Evolutionary conservation across 2,113 vertebrate genomes (phyloP).

Genomic region (Willisornis vidua): DNA sequence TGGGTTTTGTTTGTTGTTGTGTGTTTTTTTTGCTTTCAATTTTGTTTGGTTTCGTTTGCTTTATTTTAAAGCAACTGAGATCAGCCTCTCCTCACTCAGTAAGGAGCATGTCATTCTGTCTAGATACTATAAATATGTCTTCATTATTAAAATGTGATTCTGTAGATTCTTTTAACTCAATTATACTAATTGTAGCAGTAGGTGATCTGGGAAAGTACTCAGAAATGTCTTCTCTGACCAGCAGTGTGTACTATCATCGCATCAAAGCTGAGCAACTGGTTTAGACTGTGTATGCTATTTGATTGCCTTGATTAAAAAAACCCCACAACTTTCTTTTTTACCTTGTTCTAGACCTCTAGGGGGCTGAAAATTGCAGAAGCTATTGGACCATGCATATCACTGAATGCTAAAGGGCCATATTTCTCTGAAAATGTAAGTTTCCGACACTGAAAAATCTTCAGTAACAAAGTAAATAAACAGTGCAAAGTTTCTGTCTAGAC

Average conservation of each 20-base stretch:
- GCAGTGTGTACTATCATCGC: not conserved
- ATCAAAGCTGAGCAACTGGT: not conserved
- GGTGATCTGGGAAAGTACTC: not conserved
- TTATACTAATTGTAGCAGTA: not conserved
- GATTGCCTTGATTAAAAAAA: not conserved
- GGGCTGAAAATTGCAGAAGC: slow-evolving; percentile 93
- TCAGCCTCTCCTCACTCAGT: not conserved
- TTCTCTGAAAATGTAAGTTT: slow-evolving; percentile 94
- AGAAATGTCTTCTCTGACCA: not conserved
- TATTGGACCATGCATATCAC: slow-evolving; percentile 91
- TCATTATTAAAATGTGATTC: not conserved
- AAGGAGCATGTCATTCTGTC: not conserved
- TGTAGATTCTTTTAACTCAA: not conserved
- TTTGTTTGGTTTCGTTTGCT: not conserved
- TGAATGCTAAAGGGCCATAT: slow-evolving; percentile 87
- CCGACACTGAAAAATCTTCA: not conserved
- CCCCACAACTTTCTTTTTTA: not conserved
- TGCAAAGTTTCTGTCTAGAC: not conserved
- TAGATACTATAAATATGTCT: not conserved
- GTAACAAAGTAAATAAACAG: not conserved
- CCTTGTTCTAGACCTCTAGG: slow-evolving; percentile 84
- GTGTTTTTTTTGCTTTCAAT: not conserved
- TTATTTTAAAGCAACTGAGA: not conserved
- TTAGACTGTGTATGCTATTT: not conserved
- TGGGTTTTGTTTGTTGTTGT: not conserved